Conservation (phyloP, 2,888 invertebrate species). For the Chrysolina oricalcia region DNA sequence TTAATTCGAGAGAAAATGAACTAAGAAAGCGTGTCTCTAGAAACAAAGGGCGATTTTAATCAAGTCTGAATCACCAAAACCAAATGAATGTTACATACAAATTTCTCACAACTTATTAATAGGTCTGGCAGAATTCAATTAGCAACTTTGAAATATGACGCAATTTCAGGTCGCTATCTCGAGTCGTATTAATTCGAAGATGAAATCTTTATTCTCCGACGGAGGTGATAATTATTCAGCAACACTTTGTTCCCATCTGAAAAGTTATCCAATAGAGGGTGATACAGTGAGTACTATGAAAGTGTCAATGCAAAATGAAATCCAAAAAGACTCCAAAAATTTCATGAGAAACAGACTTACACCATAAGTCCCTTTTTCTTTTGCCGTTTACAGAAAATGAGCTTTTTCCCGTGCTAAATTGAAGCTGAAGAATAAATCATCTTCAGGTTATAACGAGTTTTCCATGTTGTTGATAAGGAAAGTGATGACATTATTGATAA, state of each 20-base stretch:
- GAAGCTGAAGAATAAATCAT: too few species aligned
- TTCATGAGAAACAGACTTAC: too few species aligned
- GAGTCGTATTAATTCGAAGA: constrained; percentile 61
- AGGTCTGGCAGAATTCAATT: constrained; percentile 66
- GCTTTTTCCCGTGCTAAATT: too few species aligned
- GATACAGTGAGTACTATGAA: too few species aligned
- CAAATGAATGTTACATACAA: constrained; percentile 58
- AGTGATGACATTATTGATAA: too few species aligned
- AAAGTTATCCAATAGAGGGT: neutral
- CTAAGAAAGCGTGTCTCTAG: constrained; percentile 42
- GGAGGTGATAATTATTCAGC: constrained; percentile 38
- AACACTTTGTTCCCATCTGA: neutral
- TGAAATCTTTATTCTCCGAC: constrained; percentile 45
- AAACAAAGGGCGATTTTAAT: constrained; percentile 57
- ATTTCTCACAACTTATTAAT: constrained; percentile 65
- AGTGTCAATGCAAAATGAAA: too few species aligned
- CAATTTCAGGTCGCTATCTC: constrained; percentile 61
- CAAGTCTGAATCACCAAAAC: constrained; percentile 57
- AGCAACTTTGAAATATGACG: constrained; percentile 63
- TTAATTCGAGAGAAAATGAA: constrained; percentile 46
- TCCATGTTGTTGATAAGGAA: too few species aligned
- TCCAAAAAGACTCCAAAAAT: too few species aligned
- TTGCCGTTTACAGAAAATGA: too few species aligned
- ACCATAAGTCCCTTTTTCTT: too few species aligned
- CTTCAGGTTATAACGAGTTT: too few species aligned